A percentile compares a stretch with the other conserved stretches of the same genome.
These are phyloP conservation scores for Bicyclus anynana DNA, from an alignment of 1,140 invertebrate species.

Conservation along the genomic window DNA sequence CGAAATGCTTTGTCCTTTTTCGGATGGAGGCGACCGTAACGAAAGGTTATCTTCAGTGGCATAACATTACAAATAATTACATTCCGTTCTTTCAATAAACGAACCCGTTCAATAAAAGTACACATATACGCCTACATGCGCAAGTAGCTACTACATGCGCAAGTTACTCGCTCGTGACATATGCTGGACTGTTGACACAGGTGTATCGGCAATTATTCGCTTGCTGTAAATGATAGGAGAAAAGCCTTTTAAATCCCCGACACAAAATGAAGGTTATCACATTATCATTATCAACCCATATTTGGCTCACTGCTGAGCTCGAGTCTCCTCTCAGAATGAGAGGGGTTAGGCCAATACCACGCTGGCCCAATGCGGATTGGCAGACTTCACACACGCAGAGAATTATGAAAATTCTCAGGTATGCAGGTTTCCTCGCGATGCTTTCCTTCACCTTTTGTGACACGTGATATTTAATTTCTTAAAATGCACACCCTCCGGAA, in stretches of 20 bases:
- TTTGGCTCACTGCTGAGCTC: too few relatives aligned
- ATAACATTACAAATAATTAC: constrained; percentile 12
- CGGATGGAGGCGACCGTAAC: background rate
- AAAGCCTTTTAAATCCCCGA: background rate
- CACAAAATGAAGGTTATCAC: too few relatives aligned
- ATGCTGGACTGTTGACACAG: constrained; percentile 22
- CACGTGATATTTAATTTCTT: too few relatives aligned
- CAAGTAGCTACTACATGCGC: constrained; percentile 5
- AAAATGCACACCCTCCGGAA: too few relatives aligned
- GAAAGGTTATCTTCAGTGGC: constrained; percentile 5
- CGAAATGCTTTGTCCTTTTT: background rate
- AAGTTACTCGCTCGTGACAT: constrained; percentile 17
- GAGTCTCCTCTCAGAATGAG: too few relatives aligned
- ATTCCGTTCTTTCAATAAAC: constrained; percentile 7
- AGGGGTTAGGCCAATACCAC: too few relatives aligned
- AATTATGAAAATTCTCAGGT: too few relatives aligned
- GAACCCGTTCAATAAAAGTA: constrained; percentile 3
- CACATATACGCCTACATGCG: background rate
- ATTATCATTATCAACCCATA: too few relatives aligned
- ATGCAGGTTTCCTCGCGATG: too few relatives aligned
- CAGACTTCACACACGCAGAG: too few relatives aligned
- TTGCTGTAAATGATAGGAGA: constrained; percentile 1
- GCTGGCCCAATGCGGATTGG: too few relatives aligned
- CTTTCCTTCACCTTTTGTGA: too few relatives aligned
- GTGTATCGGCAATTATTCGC: constrained; percentile 12